These are phyloP conservation scores for Aethina tumida DNA, from an alignment of 1,140 invertebrate species.

Conservation along the genomic window DNA sequence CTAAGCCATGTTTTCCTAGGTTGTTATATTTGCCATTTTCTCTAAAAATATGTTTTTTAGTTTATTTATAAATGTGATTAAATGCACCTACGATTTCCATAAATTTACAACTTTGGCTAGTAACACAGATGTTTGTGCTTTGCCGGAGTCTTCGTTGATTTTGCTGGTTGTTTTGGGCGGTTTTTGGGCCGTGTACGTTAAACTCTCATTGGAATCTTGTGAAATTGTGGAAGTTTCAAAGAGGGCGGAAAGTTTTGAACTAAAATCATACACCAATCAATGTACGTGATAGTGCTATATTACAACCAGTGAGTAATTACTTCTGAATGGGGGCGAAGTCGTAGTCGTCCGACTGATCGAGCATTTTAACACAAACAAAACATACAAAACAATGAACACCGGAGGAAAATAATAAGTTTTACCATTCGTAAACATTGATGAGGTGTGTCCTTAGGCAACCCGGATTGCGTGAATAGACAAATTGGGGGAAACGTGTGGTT, in stretches of 20 bases:
- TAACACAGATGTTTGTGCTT: conserved; percentile 8
- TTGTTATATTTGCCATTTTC: conserved; percentile 6
- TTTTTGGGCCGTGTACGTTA: conserved; percentile 17
- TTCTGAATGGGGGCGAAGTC: too few species aligned
- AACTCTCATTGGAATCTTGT: conserved; percentile 2
- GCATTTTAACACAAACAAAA: too few species aligned
- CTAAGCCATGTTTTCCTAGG: conserved; percentile 11
- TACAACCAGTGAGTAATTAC: too few species aligned
- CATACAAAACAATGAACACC: too few species aligned
- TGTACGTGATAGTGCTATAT: too few species aligned
- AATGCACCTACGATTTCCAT: conserved; percentile 12
- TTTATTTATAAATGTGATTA: neutral
- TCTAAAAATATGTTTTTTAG: conserved; percentile 8
- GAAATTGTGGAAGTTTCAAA: conserved; percentile 3
- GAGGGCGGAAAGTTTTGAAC: conserved; percentile 12
- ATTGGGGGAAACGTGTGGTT: too few species aligned
- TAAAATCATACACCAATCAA: too few species aligned
- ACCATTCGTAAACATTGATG: too few species aligned
- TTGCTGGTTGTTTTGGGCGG: conserved; percentile 7
- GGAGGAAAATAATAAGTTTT: too few species aligned
- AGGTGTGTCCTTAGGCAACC: too few species aligned
- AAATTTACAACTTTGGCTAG: conserved; percentile 10
- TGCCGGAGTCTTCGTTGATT: neutral
- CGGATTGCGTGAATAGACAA: too few species aligned
- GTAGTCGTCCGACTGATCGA: too few species aligned